Evolutionary conservation across 2,113 vertebrate genomes (phyloP), one percentile per base, ranked within the genome.

Genomic region (Triplophysa rosa): DNA sequence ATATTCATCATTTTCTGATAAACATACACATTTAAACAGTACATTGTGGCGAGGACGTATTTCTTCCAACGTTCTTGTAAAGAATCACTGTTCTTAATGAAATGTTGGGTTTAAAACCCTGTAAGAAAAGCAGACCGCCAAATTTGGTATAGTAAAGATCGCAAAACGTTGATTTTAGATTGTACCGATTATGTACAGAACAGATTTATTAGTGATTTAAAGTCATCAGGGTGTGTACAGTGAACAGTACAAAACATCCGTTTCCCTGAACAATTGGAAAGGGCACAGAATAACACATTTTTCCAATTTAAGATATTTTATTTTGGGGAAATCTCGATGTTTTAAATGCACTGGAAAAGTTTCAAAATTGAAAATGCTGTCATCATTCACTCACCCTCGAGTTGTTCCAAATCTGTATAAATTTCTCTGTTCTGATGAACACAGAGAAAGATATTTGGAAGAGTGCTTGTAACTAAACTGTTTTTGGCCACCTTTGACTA

Each of bases 41-140:
- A 29, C 47, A 19, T 8, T 29, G 40, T 74, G 58, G 21, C 13
- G 16, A n/a, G 19, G 16, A 26, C 37, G 47, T 63, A 29, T 29
- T 10, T 59, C 21, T 63, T 74, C 23, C 58, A 45, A n/a, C 63
- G 71, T 47, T 62, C 14, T 63, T 17, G 12, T 47, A 74, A 63
- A 17, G 21, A 74, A 63, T 74, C 37, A 12, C 58, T 45, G 33
- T 4, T 61, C 1, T 19, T 62, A 58, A 73, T 73, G 14, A 63
- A 74, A 45, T 62, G 37, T 62, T 74, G 24, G 37, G 24, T 74
- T 47, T 63, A 29, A 26, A 21, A 45, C 17, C 24, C 2, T 70
- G 26, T 68, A 17, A 17, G 24, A 54, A 54, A n/a, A 49, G 24
- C 37, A 33, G 24, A n/a, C n/a, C n/a, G n/a, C 2, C 24, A 54